Evolutionary conservation across 2,797 vertebrate species (phyloP), one percentile per base, ranked within the genome.

Genomic region (Eptatretus atami): DNA sequence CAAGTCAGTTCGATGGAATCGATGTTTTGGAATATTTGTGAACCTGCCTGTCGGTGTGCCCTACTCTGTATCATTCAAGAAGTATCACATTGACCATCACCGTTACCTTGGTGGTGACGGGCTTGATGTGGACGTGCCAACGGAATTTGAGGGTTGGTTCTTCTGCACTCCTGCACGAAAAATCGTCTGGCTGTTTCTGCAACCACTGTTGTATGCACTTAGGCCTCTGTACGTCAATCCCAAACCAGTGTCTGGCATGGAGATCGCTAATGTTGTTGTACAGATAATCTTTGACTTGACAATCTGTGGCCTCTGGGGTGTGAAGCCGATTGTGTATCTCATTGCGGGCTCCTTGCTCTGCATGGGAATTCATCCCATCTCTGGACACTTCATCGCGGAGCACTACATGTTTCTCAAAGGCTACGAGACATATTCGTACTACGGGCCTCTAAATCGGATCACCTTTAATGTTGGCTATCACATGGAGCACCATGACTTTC

Each of bases 391-490:
- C 54, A 86, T 98, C 67, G 84, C 92, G 1, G 90, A 98, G 68
- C 92, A 98, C 73, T 98, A 96, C 71, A 86, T 94, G 86, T 98
- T 87, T 69, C 66, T 80, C 68, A 87, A 86, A 73, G 90, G 90
- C 64, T 76, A 93, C 1, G 92, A 98, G 76, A 98, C 90, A 1
- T 95, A 94, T 74, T 98, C 92, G 3, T 98, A 98, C 68, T 98
- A 98, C 0, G 92, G 92, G 66, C 68, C 81, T 13, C 79, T 98
- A 69, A 98, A 98, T 74, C 71, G 70, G 67, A 80, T 98, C 73
- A 92, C 92, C 66, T 98, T 98, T 73, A 98, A 98, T 5, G 90
- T 83, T 13, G 92, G 92, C 12, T 96, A 95, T 73, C 92, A 96
- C 74, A 76, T 88, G 81, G 92, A 98, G 70, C 92, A 98, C 69